Evolutionary conservation across 2,113 vertebrate species (phyloP).

Genomic region (Maccullochella peelii): DNA sequence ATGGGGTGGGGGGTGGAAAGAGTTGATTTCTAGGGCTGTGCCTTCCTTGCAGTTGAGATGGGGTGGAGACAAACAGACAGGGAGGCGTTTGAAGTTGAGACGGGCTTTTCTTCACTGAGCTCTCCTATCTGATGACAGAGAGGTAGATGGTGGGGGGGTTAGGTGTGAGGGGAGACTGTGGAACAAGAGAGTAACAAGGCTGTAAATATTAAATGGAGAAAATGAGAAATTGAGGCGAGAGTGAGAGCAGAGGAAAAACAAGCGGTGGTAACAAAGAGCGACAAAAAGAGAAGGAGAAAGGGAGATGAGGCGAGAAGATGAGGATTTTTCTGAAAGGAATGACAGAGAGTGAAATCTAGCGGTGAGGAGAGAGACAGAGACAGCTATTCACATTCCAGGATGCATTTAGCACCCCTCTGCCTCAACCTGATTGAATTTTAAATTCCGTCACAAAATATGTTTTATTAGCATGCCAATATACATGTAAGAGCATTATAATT

Average conservation of each 20-base stretch:
- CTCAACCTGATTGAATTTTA: conserved; percentile 67
- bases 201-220: conserved; percentile 74
- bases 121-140: conserved; percentile 75
- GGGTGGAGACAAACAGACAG: conserved; percentile 73
- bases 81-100: conserved; percentile 81
- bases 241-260: conserved; percentile 27
- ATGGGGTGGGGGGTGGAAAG: conserved; percentile 15
- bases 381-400: conserved; percentile 42
- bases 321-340: conserved; percentile 37
- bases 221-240: conserved; percentile 51
- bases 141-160: conserved; percentile 23
- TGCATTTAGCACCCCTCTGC: conserved; percentile 48
- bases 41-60: conserved; percentile 63
- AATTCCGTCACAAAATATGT: conserved; percentile 62
- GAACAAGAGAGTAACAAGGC: conserved; percentile 50
- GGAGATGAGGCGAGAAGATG: conserved; percentile 49
- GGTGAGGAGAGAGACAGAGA: neutral
- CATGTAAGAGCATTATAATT: conserved; percentile 55
- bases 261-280: conserved; percentile 40
- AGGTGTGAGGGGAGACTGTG: conserved; percentile 39
- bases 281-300: conserved; percentile 5
- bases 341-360: conserved; percentile 10
- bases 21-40: conserved; percentile 60
- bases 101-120: conserved; percentile 69
- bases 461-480: conserved; percentile 59